Evolutionary conservation across 2,888 invertebrate genomes (phyloP).

Genomic region (Aplocera efformata): DNA sequence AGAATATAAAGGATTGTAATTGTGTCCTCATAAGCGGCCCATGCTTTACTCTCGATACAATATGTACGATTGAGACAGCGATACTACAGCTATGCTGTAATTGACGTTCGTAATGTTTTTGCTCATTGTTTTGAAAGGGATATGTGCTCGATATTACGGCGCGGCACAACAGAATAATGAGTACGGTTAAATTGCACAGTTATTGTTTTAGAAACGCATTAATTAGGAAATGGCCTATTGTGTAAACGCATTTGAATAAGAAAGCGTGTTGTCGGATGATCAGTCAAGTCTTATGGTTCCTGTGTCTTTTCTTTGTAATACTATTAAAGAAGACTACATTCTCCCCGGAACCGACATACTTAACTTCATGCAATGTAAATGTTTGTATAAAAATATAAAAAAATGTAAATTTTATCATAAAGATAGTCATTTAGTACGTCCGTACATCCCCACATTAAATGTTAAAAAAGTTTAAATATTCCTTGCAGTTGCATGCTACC

Average conservation of each 20-base stretch:
- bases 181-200: constrained; percentile 2
- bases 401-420: constrained; percentile 12
- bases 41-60: constrained; percentile 52
- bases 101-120: constrained; percentile 57
- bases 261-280: constrained; percentile 7
- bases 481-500: constrained; percentile 38
- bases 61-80: constrained; percentile 65
- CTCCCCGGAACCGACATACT: constrained; percentile 8
- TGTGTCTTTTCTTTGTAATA: constrained; percentile 3
- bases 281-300: constrained; percentile 7
- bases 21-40: constrained; percentile 72
- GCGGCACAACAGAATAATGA: constrained; percentile 13
- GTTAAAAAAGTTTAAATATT: constrained; percentile 18
- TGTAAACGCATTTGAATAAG: constrained; percentile 5
- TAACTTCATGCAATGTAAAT: constrained; percentile 3
- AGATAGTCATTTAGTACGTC: constrained; percentile 19
- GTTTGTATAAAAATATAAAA: constrained; percentile 5
- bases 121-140: constrained; percentile 41
- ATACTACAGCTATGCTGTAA: constrained; percentile 60
- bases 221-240: constrained; percentile 11
- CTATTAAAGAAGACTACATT: constrained; percentile 8
- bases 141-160: constrained; percentile 32
- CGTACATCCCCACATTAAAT: constrained; percentile 17
- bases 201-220: constrained; percentile 16
- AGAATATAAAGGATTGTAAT: constrained; percentile 74